Evolutionary conservation across 2,888 invertebrate genomes (phyloP), one percentile per base, ranked within the genome.

Genomic region (Synergus japonicus): DNA sequence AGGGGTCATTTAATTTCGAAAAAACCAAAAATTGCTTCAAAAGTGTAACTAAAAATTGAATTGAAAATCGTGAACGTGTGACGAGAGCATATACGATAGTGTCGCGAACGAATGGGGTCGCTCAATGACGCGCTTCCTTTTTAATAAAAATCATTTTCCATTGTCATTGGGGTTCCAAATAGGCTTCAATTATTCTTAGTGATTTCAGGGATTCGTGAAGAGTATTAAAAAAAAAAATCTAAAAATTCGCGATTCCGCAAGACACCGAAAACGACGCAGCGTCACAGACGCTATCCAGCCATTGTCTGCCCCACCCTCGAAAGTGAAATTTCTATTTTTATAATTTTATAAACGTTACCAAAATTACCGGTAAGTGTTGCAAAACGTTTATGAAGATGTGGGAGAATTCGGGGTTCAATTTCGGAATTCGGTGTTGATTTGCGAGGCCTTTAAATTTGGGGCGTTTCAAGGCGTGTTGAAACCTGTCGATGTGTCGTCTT

Each of bases 241-340:
- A 5, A n/a, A n/a, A 5, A 10, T 60, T 76, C 46, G 41, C 22
- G 22, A 69, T n/a, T 54, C 37, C 10, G 13, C 37, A 41, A 58
- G 78, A 76, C 77, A 58, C 76, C 58, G 78, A 76, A 78, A 77
- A 78, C 37, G 80, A 81, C 81, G 81, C 84, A 87, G 88, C 90
- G 88, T 88, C 88, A 78, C 88, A 89, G 88, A 89, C 89, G 90
- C 90, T 88, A 84, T 84, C 43, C 85, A 88, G 87, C 88, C 89
- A 89, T 89, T 88, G 87, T 84, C 87, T 85, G 90, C 90, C 90
- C 90, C 90, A 89, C 90, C 90, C 90, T 60, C 18, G 12, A 86
- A 81, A 79, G 81, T 76, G 76, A 83, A 85, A 83, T 87, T 85
- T 85, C 84, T 87, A 82, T 83, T 85, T 85, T 84, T 84, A 49